Evolutionary conservation across 2,888 invertebrate species (phyloP).

Genomic region (Eupithecia inturbata): DNA sequence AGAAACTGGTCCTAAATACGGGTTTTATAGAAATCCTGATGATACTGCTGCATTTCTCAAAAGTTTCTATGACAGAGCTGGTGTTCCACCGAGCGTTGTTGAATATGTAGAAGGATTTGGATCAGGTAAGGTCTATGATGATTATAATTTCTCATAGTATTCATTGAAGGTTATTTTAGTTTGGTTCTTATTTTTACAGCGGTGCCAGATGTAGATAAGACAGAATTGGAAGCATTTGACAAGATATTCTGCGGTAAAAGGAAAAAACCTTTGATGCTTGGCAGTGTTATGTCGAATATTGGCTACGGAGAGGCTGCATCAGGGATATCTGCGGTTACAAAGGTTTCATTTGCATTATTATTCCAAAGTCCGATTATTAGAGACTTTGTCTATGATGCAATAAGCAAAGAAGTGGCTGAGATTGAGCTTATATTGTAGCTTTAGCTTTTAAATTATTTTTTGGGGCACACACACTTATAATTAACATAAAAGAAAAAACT

Average conservation of each 20-base stretch:
- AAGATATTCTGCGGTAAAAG: conserved; percentile 81
- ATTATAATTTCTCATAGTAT: not conserved
- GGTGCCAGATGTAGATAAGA: conserved; percentile 84
- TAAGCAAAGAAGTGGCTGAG: not conserved
- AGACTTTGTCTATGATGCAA: not conserved
- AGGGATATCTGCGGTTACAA: conserved; percentile 83
- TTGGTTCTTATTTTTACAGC: conserved; percentile 40
- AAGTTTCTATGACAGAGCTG: conserved; percentile 81
- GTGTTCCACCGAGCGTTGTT: conserved; percentile 82
- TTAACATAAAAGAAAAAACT: not conserved
- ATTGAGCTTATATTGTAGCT: not conserved
- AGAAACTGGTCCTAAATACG: conserved; percentile 47
- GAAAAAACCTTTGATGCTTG: conserved; percentile 82
- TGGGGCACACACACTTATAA: not conserved
- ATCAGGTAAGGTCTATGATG: conserved; percentile 70
- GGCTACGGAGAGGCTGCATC: conserved; percentile 66
- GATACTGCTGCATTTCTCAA: conserved; percentile 50
- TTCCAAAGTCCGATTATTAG: not conserved
- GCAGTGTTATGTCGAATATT: conserved; percentile 69
- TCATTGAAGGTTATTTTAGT: not conserved
- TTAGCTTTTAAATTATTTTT: not conserved
- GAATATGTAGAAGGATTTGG: conserved; percentile 88
- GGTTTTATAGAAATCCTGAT: conserved; percentile 48
- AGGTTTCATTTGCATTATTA: conserved; percentile 52
- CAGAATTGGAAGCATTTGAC: conserved; percentile 85